Base-by-base conservation (phyloP, 2,888 invertebrate genomes). In the Leptinotarsa tumamoca region DNA sequence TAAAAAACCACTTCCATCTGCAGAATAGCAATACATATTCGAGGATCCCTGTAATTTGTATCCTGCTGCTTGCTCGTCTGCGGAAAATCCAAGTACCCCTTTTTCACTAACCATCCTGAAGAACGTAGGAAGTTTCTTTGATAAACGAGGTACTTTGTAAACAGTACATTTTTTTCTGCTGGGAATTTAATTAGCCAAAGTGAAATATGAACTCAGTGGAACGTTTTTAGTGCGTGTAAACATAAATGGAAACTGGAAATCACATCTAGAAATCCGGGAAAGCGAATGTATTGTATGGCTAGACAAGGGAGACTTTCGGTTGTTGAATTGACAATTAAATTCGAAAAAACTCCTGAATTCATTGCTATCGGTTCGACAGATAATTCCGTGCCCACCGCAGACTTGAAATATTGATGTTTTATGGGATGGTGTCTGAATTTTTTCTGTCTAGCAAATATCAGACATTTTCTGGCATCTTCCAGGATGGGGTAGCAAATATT, bases 111-210 rank as follows among this genome's bases (percentile, higher is more conserved):
- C 58, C 21, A 21, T 23, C 61, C 27, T 21, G 7, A 21, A 58
- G 27, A 63, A 63, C 27, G 43, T 27, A n/a, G 43, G 3, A 43
- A 43, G 63, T 63, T 63, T 63, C 61, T 58, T 23, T 63, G 63
- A 63, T 33, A 63, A 63, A 63, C 63, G 63, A 63, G 63, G 63
- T 63, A 63, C n/a, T 63, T 63, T 63, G 63, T 63, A n/a, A 33
- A 10, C 17, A 63, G 58, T 14, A 17, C 58, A 56, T 58, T 58
- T 63, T 63, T 63, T 43, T 43, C 10, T n/a, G 17, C 27, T 13
- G n/a, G 17, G 13, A 43, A 63, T 63, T 63, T 43, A 63, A 63
- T 63, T 63, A 63, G n/a, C 63, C 43, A 63, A 63, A 33, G 33
- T 63, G 63, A 63, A 63, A 63, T 63, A 63, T 63, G 33, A 33